Percentiles rank a stretch among this genome's conserved stretches.
Conservation (phyloP, 1,140 invertebrate genomes). For the Anagrus nilaparvatae region DNA sequence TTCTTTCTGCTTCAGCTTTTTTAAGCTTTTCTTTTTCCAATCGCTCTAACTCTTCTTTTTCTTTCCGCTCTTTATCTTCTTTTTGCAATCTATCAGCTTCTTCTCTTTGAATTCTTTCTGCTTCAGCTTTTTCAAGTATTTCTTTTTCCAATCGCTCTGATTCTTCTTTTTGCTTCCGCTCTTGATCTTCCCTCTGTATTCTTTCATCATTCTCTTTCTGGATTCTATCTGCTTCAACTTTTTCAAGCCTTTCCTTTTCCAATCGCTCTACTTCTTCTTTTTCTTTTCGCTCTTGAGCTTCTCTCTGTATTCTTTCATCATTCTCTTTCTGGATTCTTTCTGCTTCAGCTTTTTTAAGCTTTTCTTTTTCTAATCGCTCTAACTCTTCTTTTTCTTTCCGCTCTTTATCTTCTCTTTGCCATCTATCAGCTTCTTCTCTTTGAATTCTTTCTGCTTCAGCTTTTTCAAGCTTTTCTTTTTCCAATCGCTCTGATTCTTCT, state of each 20-base stretch:
- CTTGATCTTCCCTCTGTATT: slow-evolving; percentile 15
- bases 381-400: slow-evolving; percentile 8
- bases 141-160: slow-evolving; percentile 8
- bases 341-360: slow-evolving; percentile 1
- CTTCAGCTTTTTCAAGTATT: slow-evolving; percentile 12
- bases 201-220: slow-evolving; percentile 11
- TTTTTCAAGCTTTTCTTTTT: slow-evolving; percentile 3
- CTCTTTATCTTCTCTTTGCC: slow-evolving; percentile 12
- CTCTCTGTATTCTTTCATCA: slow-evolving; percentile 9
- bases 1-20: slow-evolving; percentile 6
- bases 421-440: slow-evolving; percentile 3
- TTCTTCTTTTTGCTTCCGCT: slow-evolving; percentile 8
- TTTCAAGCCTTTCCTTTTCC: slow-evolving; percentile 10
- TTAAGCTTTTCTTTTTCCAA: slow-evolving; percentile 12
- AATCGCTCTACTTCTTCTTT: slow-evolving; percentile 2
- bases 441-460: not conserved
- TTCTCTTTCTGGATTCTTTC: slow-evolving; percentile 7
- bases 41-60: slow-evolving; percentile 12
- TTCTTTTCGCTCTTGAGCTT: slow-evolving; percentile 14
- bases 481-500: slow-evolving; percentile 1
- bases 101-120: slow-evolving; percentile 14
- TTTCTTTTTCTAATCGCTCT: slow-evolving; percentile 6
- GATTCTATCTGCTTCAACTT: slow-evolving; percentile 13
- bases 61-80: slow-evolving; percentile 13
- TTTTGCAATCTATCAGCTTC: slow-evolving; percentile 10